These are phyloP conservation scores for Yasuhikotakia modesta DNA, from an alignment of 2,797 vertebrate species.

Conservation along the genomic window DNA sequence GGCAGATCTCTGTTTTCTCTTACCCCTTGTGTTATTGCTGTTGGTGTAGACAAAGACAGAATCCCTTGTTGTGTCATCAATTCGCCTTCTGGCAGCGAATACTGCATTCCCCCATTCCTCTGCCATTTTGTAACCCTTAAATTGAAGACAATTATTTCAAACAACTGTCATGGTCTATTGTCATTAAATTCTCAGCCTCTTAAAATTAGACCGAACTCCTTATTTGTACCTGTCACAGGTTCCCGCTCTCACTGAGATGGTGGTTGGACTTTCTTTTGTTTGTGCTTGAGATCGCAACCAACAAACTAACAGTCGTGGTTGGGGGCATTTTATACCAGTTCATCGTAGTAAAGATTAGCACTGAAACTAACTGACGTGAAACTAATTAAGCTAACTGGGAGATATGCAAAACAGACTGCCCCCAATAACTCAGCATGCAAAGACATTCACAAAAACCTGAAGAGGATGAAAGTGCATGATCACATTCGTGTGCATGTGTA, in stretches of 20 bases:
- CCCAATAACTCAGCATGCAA: constrained; percentile 4
- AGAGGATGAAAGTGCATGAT: not conserved
- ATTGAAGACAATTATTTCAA: not conserved
- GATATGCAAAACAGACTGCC: not conserved
- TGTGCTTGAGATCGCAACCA: constrained; percentile 4
- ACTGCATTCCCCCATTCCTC: constrained; percentile 75
- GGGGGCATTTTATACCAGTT: constrained; percentile 34
- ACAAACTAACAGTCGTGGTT: not conserved
- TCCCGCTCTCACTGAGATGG: not conserved
- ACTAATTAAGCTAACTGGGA: constrained; percentile 23
- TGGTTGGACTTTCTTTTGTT: constrained; percentile 20
- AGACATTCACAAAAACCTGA: not conserved
- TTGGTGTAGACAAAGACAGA: constrained; percentile 81
- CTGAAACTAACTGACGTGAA: not conserved
- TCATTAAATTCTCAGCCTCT: not conserved
- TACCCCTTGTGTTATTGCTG: constrained; percentile 77
- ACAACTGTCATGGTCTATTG: not conserved
- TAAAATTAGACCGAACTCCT: not conserved
- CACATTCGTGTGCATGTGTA: not conserved
- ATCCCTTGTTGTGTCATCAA: constrained; percentile 80
- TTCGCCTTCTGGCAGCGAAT: constrained; percentile 71
- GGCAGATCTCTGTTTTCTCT: constrained; percentile 43
- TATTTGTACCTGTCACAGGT: not conserved
- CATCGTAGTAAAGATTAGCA: constrained; percentile 2
- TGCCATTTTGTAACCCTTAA: constrained; percentile 69